Evolutionary conservation across 2,797 vertebrate genomes (phyloP), one percentile per base, ranked within the genome.

Genomic region (Echeneis naucrates): DNA sequence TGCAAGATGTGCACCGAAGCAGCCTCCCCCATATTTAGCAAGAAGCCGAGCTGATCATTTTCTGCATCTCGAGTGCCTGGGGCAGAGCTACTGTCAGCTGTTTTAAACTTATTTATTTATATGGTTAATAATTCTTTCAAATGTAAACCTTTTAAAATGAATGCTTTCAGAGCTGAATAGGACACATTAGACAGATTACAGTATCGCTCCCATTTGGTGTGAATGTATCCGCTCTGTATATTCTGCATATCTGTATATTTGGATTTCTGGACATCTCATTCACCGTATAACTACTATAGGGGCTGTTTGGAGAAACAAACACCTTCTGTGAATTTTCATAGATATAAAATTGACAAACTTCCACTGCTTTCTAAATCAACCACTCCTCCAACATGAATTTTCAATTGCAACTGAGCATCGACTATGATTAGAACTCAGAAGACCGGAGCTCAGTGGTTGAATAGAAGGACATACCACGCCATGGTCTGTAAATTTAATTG

Each of bases 1-100:
- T 91, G 84, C 75, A 80, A 63, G 76, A 88, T 78, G 77, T 68
- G 76, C 80, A 74, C 70, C 16, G 64, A 78, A 83, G 75, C 78
- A 65, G 65, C 76, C 74, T 78, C 61, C 74, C 38, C 88, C 67
- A 58, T 85, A 81, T 81, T 84, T 69, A 80, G 35, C 17, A 51
- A 60, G 61, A 63, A 67, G 76, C 48, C 21, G 24, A 54, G 66
- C 74, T 71, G 77, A 89, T 86, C 68, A 78, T 83, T 85, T 85
- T 72, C 48, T 78, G 56, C 53, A 59, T 59, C 7, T 59, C 37
- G 44, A 51, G 73, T 68, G 37, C 77, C 61, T 27, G 19, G 8
- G n/a, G 60, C 60, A 4, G 16, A 40, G 67, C 58, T 40, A 32
- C 65, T 48, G 13, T 45, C 17, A 23, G 44, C 56, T 44, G 37